phyloP scores from a whole-genome alignment of 2,888 invertebrate species.

The Lepidonotus clava region DNA sequence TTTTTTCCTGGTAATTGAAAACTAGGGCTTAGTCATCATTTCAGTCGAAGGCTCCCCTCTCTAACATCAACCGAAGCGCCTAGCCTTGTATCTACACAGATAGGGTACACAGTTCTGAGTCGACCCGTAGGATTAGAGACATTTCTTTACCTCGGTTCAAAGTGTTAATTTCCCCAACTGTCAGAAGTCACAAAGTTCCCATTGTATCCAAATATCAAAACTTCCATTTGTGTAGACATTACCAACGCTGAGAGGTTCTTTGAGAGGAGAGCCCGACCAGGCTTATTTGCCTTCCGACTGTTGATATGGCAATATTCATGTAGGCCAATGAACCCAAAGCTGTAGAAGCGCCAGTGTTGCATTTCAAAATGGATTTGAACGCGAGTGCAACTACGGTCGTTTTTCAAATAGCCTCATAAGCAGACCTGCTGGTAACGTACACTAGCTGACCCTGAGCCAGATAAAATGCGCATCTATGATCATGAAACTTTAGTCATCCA shows the following conservation, averaged over 20 bases:
- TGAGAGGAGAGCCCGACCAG: neutral
- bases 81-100: too few species aligned
- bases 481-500: constrained; percentile 41
- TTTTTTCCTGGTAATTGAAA: neutral
- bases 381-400: neutral
- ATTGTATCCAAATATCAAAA: too few species aligned
- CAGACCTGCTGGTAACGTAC: constrained; percentile 4
- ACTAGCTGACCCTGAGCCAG: constrained; percentile 22
- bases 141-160: too few species aligned
- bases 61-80: too few species aligned
- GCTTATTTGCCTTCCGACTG: neutral
- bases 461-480: constrained; percentile 47
- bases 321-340: constrained; percentile 33
- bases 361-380: constrained; percentile 25
- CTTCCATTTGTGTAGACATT: too few species aligned
- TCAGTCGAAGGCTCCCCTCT: too few species aligned
- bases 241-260: too few species aligned
- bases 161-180: too few species aligned
- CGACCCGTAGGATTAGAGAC: too few species aligned
- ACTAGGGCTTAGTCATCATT: neutral
- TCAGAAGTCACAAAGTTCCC: too few species aligned
- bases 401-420: constrained; percentile 38
- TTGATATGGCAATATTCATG: constrained; percentile 39
- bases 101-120: too few species aligned
- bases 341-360: neutral